Conservation (phyloP, 2,797 vertebrate genomes). For the Helicolenus hilgendorfi region DNA sequence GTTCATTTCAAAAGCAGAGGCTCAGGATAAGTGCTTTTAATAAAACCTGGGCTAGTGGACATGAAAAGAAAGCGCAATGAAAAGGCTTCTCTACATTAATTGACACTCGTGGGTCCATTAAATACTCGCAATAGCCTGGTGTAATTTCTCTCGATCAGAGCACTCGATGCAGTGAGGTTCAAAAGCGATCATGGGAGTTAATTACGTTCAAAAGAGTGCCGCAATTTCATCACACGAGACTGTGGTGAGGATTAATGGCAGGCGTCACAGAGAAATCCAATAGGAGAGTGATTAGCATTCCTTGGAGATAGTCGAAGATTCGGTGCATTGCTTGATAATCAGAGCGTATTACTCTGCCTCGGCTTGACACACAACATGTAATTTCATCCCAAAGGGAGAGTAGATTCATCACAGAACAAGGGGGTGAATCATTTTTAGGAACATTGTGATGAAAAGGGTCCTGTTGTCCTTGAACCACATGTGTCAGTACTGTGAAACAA, state of each 20-base stretch:
- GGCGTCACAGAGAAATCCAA: conserved; percentile 80
- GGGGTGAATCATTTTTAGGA: conserved; percentile 46
- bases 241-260: conserved; percentile 83
- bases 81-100: conserved; percentile 83
- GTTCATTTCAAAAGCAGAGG: conserved; percentile 55
- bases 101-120: conserved; percentile 84
- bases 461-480: conserved; percentile 62
- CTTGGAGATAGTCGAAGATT: conserved; percentile 67
- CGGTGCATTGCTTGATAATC: conserved; percentile 74
- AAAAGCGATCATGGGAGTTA: conserved; percentile 84
- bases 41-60: conserved; percentile 72
- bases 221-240: conserved; percentile 72
- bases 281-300: conserved; percentile 83
- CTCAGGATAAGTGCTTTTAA: conserved; percentile 71
- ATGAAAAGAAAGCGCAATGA: conserved; percentile 77
- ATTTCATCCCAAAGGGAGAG: conserved; percentile 71
- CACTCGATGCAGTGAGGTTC: conserved; percentile 76
- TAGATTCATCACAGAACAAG: conserved; percentile 51
- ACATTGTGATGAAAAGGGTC: conserved; percentile 39
- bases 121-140: conserved; percentile 65
- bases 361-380: conserved; percentile 74
- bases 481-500: neutral
- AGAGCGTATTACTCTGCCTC: conserved; percentile 63
- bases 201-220: conserved; percentile 83
- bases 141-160: conserved; percentile 79